Conservation (phyloP, 2,113 vertebrate genomes). For the Pimephales promelas region DNA sequence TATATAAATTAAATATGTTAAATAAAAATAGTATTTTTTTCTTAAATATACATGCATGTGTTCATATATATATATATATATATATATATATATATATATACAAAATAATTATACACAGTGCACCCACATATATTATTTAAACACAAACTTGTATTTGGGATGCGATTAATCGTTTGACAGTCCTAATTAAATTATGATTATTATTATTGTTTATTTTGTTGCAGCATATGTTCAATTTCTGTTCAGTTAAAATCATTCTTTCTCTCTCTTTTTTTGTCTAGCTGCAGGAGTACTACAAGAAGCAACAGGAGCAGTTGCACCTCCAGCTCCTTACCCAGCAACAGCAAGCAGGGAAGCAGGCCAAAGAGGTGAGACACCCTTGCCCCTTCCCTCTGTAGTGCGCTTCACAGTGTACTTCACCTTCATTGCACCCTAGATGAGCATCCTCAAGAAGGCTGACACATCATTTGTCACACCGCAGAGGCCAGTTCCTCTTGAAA, state of each 20-base stretch:
- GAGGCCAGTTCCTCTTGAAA: conserved; percentile 19
- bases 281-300: conserved; percentile 99
- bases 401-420: conserved; percentile 24
- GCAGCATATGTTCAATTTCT: neutral
- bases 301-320: conserved; percentile 98
- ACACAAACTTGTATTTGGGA: no score
- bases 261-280: conserved; percentile 57
- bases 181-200: no score
- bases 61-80: no score
- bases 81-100: no score
- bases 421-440: conserved; percentile 58
- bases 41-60: no score
- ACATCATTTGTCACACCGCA: conserved; percentile 16
- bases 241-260: neutral
- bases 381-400: neutral
- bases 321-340: conserved; percentile 96
- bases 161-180: no score
- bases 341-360: conserved; percentile 83
- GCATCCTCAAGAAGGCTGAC: conserved; percentile 36
- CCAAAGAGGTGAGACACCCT: conserved; percentile 91
- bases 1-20: no score
- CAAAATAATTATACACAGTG: no score
- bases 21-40: no score
- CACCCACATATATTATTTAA: no score
- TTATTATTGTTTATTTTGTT: no score